phyloP scores from a whole-genome alignment of 1,140 invertebrate genomes.

The Camponotus vicinus region DNA sequence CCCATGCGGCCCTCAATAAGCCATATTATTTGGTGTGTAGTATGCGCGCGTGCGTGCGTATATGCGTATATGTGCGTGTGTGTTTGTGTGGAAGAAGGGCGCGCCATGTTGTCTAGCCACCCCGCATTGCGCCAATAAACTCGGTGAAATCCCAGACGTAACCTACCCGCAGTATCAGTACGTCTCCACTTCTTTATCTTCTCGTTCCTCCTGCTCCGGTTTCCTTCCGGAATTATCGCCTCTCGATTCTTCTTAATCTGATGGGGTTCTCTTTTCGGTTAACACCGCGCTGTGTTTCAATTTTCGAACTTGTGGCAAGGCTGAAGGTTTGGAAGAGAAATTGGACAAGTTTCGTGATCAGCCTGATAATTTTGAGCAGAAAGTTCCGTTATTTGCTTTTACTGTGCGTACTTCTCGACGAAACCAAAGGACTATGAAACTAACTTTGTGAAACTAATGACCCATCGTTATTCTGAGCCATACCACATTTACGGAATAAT shows the following conservation, averaged over 20 bases:
- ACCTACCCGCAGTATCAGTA: constrained; percentile 64
- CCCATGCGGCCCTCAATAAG: constrained; percentile 27
- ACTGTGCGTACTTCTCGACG: not conserved
- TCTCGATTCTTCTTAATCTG: not conserved
- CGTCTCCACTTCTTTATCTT: constrained; percentile 11
- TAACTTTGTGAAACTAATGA: not conserved
- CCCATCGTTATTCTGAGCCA: constrained; percentile 9
- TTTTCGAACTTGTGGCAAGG: constrained; percentile 19
- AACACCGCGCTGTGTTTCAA: constrained; percentile 5
- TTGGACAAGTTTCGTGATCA: constrained; percentile 1
- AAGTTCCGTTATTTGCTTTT: constrained; percentile 28
- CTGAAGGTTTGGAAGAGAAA: not conserved
- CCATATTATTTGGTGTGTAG: not conserved
- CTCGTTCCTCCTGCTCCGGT: constrained; percentile 25
- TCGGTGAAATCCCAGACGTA: constrained; percentile 80
- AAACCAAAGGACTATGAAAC: not conserved
- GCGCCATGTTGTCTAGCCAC: constrained; percentile 84
- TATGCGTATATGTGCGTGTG: not conserved
- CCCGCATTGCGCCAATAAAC: constrained; percentile 85
- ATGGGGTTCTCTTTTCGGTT: constrained; percentile 19
- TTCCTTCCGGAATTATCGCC: constrained; percentile 29
- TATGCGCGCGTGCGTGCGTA: not conserved
- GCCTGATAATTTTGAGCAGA: not conserved
- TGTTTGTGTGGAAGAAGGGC: constrained; percentile 64
- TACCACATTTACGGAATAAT: constrained; percentile 46